phyloP scores from a whole-genome alignment of 1,140 invertebrate species.

The Drosophila jambulina region DNA sequence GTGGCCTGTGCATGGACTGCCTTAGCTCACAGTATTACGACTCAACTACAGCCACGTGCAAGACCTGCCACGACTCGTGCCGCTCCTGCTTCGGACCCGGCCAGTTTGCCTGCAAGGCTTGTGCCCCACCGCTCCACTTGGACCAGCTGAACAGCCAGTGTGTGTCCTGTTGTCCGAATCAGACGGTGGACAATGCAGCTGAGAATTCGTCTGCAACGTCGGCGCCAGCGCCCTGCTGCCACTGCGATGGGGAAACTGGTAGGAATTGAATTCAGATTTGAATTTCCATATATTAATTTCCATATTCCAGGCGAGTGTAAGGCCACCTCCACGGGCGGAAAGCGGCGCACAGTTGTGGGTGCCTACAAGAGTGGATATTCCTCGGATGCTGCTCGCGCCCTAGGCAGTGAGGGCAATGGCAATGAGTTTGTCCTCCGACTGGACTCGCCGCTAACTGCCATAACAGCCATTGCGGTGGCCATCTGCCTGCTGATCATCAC shows the following conservation, averaged over 20 bases:
- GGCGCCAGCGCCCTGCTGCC: constrained; percentile 41
- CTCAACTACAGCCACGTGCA: constrained; percentile 88
- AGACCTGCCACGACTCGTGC: constrained; percentile 89
- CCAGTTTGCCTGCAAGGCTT: constrained; percentile 89
- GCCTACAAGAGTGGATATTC: constrained; percentile 45
- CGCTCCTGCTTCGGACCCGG: constrained; percentile 89
- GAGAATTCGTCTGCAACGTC: constrained; percentile 62
- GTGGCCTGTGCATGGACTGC: constrained; percentile 90
- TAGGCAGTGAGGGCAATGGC: constrained; percentile 80
- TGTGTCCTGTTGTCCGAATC: constrained; percentile 88
- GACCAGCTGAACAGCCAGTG: constrained; percentile 90
- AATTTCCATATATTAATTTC: neutral
- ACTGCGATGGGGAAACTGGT: constrained; percentile 87
- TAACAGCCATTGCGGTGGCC: constrained; percentile 88
- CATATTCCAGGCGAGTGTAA: constrained; percentile 87
- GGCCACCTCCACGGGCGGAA: constrained; percentile 90
- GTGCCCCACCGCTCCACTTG: constrained; percentile 88
- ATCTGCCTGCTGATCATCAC: constrained; percentile 89
- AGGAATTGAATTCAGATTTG: constrained; percentile 8
- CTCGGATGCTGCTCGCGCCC: constrained; percentile 56
- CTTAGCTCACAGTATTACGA: constrained; percentile 91
- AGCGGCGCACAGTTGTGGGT: constrained; percentile 89
- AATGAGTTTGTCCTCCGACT: constrained; percentile 72
- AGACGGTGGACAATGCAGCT: constrained; percentile 85
- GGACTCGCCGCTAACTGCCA: constrained; percentile 86